These are phyloP conservation scores for Pammene fasciana DNA, from an alignment of 2,888 invertebrate genomes.

Conservation along the genomic window DNA sequence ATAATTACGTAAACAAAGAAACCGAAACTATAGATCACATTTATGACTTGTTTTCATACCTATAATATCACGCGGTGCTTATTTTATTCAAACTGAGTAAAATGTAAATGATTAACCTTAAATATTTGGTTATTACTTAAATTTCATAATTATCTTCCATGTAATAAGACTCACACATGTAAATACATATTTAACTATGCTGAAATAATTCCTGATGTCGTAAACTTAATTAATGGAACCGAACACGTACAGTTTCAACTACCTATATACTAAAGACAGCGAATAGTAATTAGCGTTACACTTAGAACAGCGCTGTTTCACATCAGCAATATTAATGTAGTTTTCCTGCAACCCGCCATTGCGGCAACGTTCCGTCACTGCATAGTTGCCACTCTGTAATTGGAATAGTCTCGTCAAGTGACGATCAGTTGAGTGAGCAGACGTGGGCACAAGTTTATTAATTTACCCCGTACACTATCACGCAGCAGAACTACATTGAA, in stretches of 20 bases:
- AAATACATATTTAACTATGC: no score
- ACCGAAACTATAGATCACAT: no score
- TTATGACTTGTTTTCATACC: no score
- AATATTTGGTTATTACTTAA: no score
- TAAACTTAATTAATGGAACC: not conserved
- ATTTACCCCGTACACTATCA: slow-evolving; percentile 34
- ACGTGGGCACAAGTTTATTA: slow-evolving; percentile 40
- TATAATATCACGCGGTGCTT: no score
- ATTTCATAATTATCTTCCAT: not conserved
- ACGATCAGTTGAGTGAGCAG: slow-evolving; percentile 41
- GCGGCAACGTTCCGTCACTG: slow-evolving; percentile 21
- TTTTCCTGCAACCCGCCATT: slow-evolving; percentile 17
- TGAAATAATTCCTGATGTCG: not conserved
- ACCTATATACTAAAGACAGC: slow-evolving; percentile 5
- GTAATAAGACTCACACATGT: no score
- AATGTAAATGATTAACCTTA: no score
- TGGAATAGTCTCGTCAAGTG: slow-evolving; percentile 41
- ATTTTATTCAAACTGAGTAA: no score
- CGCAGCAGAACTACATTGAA: slow-evolving; percentile 29
- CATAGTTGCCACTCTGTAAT: slow-evolving; percentile 38
- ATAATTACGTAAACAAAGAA: no score
- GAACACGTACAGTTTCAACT: not conserved
- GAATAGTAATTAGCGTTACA: slow-evolving; percentile 20
- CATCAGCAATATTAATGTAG: slow-evolving; percentile 33
- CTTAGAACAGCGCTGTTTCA: slow-evolving; percentile 3